Percentiles rank a stretch among this genome's conserved stretches.
phyloP scores from a whole-genome alignment of 2,888 invertebrate species.

The Ptychoptera contaminata region DNA sequence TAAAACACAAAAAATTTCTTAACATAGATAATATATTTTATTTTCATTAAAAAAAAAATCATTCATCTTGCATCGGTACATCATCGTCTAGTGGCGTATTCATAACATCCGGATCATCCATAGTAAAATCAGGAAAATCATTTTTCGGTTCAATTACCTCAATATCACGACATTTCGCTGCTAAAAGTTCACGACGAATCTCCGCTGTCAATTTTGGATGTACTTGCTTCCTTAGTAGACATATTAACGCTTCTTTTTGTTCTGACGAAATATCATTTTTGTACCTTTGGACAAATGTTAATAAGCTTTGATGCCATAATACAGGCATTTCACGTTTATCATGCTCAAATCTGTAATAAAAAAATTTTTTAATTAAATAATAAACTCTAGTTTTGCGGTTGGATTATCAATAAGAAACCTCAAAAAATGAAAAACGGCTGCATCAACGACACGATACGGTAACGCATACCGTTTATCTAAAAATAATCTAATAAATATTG shows the following conservation, averaged over 20 bases:
- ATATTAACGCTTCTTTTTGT: slow-evolving; percentile 73
- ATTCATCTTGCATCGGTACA: slow-evolving; percentile 1
- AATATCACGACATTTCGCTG: slow-evolving; percentile 63
- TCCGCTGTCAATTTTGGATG: slow-evolving; percentile 44
- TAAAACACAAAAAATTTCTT: no score
- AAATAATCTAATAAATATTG: slow-evolving; percentile 83
- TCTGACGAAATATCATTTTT: slow-evolving; percentile 88
- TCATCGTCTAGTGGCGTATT: slow-evolving; percentile 1
- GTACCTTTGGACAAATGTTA: slow-evolving; percentile 90
- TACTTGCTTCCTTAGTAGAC: slow-evolving; percentile 40
- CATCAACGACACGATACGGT: slow-evolving; percentile 89
- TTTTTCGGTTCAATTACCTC: slow-evolving; percentile 33
- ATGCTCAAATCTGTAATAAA: slow-evolving; percentile 53
- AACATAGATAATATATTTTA: no score
- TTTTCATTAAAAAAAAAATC: no score
- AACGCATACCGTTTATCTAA: slow-evolving; percentile 96
- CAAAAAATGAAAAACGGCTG: slow-evolving; percentile 84
- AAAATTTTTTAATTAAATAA: slow-evolving; percentile 1
- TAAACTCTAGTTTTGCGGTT: background rate
- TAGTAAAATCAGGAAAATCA: background rate
- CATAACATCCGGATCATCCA: no score
- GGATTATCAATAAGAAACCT: slow-evolving; percentile 37
- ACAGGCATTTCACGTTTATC: slow-evolving; percentile 81
- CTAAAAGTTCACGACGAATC: slow-evolving; percentile 72
- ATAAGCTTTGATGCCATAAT: slow-evolving; percentile 89